Evolutionary conservation across 92 coral and sea anemone genomes (phyloP).

Genomic region (Siderastrea radians): DNA sequence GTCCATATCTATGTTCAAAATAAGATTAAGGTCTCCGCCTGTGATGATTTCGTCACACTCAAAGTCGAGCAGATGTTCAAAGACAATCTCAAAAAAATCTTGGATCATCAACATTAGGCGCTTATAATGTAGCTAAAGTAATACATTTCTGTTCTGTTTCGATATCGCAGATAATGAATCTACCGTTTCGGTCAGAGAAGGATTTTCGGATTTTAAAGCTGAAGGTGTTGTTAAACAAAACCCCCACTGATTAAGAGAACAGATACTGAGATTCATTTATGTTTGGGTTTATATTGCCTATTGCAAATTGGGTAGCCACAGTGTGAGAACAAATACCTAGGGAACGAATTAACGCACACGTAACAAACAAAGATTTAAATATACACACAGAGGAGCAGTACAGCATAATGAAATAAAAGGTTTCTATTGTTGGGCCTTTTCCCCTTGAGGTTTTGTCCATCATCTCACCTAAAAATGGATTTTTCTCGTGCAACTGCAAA

Average conservation of each 20-base stretch:
- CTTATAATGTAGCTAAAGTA: too few species aligned
- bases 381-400: neutral
- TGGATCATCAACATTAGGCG: too few species aligned
- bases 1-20: too few species aligned
- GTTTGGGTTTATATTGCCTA: neutral
- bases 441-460: slow-evolving; percentile 1
- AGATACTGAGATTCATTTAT: slow-evolving; percentile 4
- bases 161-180: too few species aligned
- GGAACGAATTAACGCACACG: neutral
- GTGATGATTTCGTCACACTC: too few species aligned
- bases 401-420: neutral
- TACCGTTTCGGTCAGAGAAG: too few species aligned
- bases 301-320: neutral
- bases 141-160: too few species aligned
- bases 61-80: too few species aligned
- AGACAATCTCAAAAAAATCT: too few species aligned
- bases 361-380: neutral
- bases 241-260: neutral
- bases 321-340: neutral
- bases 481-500: neutral
- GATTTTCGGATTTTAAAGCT: too few species aligned
- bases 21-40: too few species aligned
- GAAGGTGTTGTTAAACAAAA: too few species aligned
- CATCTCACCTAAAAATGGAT: neutral
- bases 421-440: slow-evolving; percentile 1